Evolutionary conservation across 1,140 invertebrate genomes (phyloP).

Genomic region (Tetramorium alpestre): DNA sequence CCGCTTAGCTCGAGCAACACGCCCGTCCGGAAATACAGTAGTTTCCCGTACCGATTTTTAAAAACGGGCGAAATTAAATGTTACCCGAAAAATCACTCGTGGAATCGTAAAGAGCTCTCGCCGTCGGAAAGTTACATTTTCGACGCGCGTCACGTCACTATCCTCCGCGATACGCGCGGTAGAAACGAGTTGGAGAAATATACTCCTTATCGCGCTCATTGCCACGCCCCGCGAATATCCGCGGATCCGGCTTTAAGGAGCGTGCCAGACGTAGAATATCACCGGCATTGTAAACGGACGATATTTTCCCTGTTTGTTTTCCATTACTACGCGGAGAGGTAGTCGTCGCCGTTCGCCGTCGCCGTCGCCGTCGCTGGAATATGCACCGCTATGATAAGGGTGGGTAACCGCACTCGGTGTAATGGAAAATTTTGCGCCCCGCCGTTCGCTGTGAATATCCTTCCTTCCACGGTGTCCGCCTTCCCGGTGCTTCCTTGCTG

Average conservation of each 20-base stretch:
- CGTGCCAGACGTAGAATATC: slow-evolving; percentile 51
- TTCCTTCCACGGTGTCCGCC: slow-evolving; percentile 30
- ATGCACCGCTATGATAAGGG: slow-evolving; percentile 78
- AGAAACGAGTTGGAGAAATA: neutral
- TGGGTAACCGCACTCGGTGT: slow-evolving; percentile 69
- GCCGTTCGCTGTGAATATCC: slow-evolving; percentile 64
- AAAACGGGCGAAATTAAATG: neutral
- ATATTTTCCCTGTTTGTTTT: slow-evolving; percentile 80
- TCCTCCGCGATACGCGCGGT: too few species aligned
- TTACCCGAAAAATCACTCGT: neutral
- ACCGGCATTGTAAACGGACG: slow-evolving; percentile 54
- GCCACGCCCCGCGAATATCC: slow-evolving; percentile 29
- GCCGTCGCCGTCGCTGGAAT: slow-evolving; percentile 63
- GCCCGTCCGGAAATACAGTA: neutral
- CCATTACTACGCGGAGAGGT: slow-evolving; percentile 74
- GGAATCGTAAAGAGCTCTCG: neutral
- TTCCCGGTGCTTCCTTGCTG: slow-evolving; percentile 57
- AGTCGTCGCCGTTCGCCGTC: slow-evolving; percentile 45
- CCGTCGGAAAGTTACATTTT: neutral
- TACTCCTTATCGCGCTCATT: neutral
- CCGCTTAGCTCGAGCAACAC: neutral
- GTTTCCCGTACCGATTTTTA: neutral
- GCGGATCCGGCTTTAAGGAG: slow-evolving; percentile 46
- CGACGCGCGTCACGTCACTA: neutral
- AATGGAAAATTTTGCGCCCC: slow-evolving; percentile 77